Evolutionary conservation across 2,797 vertebrate species (phyloP).

Genomic region (Mastacembelus armatus): DNA sequence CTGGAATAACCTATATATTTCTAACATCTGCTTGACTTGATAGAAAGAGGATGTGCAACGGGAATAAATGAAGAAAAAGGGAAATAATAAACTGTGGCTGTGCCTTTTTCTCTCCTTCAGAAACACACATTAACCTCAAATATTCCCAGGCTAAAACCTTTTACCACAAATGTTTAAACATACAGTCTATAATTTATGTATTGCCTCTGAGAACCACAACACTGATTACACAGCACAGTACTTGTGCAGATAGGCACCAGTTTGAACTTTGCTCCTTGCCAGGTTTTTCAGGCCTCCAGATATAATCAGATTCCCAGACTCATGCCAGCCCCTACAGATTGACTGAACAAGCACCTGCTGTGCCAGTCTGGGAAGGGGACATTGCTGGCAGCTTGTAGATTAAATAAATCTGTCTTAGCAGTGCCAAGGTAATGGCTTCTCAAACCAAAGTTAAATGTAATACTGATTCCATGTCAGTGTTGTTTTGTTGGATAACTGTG

Average conservation of each 20-base stretch:
- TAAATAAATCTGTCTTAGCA: conserved; percentile 83
- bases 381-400: conserved; percentile 79
- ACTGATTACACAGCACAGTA: conserved; percentile 38
- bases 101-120: neutral
- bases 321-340: conserved; percentile 74
- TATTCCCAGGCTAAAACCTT: neutral
- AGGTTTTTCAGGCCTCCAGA: conserved; percentile 62
- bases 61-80: conserved; percentile 18
- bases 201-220: conserved; percentile 10
- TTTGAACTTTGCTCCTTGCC: conserved; percentile 71
- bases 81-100: neutral
- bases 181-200: conserved; percentile 15
- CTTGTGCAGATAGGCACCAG: conserved; percentile 46
- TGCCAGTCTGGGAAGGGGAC: conserved; percentile 75
- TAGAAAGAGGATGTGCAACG: conserved; percentile 7
- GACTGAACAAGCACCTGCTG: conserved; percentile 77
- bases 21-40: conserved; percentile 34
- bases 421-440: conserved; percentile 82
- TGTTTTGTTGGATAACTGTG: conserved; percentile 71
- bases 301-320: conserved; percentile 76
- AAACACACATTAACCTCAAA: conserved; percentile 21
- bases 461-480: conserved; percentile 74
- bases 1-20: conserved; percentile 36
- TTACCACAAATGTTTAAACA: conserved; percentile 4
- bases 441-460: conserved; percentile 80